These are phyloP conservation scores for Herpailurus yagouaroundi DNA, from an alignment of 2,113 vertebrate species.

Conservation along the genomic window DNA sequence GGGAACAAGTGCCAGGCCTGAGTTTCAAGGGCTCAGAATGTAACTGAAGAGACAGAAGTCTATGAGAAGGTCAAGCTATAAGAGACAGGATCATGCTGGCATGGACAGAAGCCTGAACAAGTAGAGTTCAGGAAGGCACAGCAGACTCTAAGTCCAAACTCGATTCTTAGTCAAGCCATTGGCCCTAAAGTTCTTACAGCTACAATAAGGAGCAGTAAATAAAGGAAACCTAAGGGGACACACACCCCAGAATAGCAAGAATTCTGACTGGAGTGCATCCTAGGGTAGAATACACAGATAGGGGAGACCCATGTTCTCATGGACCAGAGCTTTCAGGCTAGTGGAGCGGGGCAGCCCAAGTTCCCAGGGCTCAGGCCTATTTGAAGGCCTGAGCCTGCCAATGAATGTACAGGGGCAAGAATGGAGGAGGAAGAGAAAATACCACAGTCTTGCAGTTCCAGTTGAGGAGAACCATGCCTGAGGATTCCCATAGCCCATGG, in stretches of 20 bases:
- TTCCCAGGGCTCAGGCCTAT: not conserved
- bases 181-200: not conserved
- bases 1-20: not conserved
- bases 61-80: not conserved
- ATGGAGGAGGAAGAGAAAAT: not conserved
- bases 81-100: not conserved
- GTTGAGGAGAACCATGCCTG: not conserved
- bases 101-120: not conserved
- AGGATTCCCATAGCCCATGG: not conserved
- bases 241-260: not conserved
- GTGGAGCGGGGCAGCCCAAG: not conserved
- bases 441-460: not conserved
- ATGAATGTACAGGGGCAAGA: not conserved
- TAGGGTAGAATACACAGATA: not conserved
- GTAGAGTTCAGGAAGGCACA: not conserved
- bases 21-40: not conserved
- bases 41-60: not conserved
- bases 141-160: not conserved
- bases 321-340: not conserved
- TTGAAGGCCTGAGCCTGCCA: not conserved
- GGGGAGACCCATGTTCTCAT: not conserved
- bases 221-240: not conserved
- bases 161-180: not conserved
- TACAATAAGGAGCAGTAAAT: not conserved
- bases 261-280: not conserved